Percentiles rank a stretch among this genome's conserved stretches.
Conservation (phyloP, 2,797 vertebrate species). For the Anguilla obscura region DNA sequence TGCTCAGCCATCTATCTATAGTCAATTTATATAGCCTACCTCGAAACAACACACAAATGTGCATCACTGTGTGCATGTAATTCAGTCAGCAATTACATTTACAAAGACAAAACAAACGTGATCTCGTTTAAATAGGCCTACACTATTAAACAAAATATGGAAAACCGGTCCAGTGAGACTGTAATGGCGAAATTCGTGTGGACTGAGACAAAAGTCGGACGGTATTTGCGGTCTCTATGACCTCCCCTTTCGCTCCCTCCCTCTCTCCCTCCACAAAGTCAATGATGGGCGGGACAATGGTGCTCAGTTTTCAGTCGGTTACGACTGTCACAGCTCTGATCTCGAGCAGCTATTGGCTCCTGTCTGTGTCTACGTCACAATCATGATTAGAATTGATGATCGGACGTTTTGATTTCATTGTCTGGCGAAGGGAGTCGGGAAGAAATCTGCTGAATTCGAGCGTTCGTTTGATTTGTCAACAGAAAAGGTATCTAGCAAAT, state of each 20-base stretch:
- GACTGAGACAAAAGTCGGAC: conserved; percentile 11
- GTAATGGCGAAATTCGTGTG: not conserved
- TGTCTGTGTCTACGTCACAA: conserved; percentile 92
- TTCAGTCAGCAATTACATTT: not conserved
- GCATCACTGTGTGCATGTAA: not conserved
- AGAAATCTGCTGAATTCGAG: conserved; percentile 88
- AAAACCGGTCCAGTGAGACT: not conserved
- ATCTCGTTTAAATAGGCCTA: not conserved
- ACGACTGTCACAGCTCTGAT: conserved; percentile 82
- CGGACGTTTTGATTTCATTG: conserved; percentile 99
- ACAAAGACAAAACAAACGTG: not conserved
- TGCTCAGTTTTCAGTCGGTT: conserved; percentile 67
- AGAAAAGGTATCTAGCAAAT: conserved; percentile 65
- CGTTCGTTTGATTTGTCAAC: conserved; percentile 70
- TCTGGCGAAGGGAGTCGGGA: conserved; percentile 86
- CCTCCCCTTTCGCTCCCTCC: conserved; percentile 61
- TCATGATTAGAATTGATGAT: conserved; percentile 99
- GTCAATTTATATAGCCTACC: not conserved
- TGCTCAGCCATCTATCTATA: not conserved
- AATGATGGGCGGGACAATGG: conserved; percentile 69
- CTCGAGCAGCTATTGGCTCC: conserved; percentile 82
- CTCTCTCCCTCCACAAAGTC: conserved; percentile 65
- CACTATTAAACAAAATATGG: not conserved
- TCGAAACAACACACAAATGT: not conserved
- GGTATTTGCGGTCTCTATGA: conserved; percentile 51